Base-by-base conservation (phyloP, 2,888 invertebrate genomes). In the Parnassius smintheus region DNA sequence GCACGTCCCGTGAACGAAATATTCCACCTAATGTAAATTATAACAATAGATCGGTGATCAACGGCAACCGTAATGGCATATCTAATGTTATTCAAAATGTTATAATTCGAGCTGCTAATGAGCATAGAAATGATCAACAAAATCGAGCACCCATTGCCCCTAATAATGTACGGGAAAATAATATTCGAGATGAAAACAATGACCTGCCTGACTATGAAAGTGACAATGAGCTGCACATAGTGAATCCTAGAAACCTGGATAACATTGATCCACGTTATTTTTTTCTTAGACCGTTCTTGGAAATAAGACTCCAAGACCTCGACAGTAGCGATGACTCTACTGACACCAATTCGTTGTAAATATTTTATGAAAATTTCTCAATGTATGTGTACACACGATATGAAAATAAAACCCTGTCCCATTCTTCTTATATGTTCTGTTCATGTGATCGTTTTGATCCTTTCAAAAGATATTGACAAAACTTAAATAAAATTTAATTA, bases 281-380 rank as follows among this genome's bases (percentile, higher is more conserved):
- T 12, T 54, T 25, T 11, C 9, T 49, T 1, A 41, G 44, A 35
- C 58, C 49, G 1, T 35, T 12, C 45, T 58, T 62, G 13, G 35
- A 54, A 44, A 12, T 58, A 12, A 13, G 9, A 25, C 25, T 44
- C 2, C 2, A 25, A 1, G 49, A 49, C 54, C 54, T 58, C 2
- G 42, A 48, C 1, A 62, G 58, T 44, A 54, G 44, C n/a, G 62
- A 62, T 3, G 58, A 54, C 9, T 48, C 48, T 22, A 49, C n/a
- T 13, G 62, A 62, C 41, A 44, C 57, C 18, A 58, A 42, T 25
- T 13, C 50, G 1, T 35, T 62, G 10, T 62, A 62, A 61, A 41
- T 7, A 46, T 46, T 10, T n/a, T 1, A 42, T 13, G 41, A 0
- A 42, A 54, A 54, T 7, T 7, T 41, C 9, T 56, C 18, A 8